Conservation (phyloP, 2,797 vertebrate species). For the Lepilemur septentrionalis region DNA sequence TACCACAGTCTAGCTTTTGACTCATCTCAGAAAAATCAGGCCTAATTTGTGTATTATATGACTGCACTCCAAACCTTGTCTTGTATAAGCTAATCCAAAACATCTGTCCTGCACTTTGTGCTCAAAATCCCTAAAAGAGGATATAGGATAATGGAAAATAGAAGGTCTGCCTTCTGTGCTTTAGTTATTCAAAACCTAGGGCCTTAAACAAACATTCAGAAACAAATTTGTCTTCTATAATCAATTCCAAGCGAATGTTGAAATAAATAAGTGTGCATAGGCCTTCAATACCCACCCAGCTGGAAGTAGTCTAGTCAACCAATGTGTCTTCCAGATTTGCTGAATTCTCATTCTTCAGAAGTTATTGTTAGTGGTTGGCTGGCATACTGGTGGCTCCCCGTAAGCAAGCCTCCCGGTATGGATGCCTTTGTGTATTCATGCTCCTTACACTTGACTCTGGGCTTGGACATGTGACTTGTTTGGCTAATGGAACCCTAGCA, state of each 20-base stretch:
- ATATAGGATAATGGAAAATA: slow-evolving; percentile 17
- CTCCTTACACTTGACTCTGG: neutral
- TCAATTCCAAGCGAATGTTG: neutral
- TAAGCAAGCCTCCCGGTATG: neutral
- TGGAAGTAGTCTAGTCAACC: neutral
- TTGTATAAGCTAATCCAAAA: slow-evolving; percentile 47
- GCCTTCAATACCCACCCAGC: neutral
- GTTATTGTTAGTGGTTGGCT: neutral
- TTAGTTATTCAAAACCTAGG: slow-evolving; percentile 26
- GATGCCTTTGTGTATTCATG: neutral
- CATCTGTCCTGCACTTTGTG: slow-evolving; percentile 21
- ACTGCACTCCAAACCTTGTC: slow-evolving; percentile 13
- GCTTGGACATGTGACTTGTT: neutral
- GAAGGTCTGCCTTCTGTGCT: slow-evolving; percentile 5
- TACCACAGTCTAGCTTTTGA: slow-evolving; percentile 59
- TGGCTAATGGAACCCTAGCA: neutral
- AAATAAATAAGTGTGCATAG: neutral
- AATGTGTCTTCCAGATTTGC: neutral
- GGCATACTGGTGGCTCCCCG: neutral
- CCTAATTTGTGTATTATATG: slow-evolving; percentile 26
- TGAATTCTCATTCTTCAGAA: neutral
- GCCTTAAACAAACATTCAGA: slow-evolving; percentile 56
- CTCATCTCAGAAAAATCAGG: slow-evolving; percentile 60
- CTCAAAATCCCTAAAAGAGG: slow-evolving; percentile 28
- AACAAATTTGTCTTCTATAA: slow-evolving; percentile 48